Evolutionary conservation across 2,888 invertebrate species (phyloP), one percentile per base, ranked within the genome.

Genomic region (Buathra laborator): DNA sequence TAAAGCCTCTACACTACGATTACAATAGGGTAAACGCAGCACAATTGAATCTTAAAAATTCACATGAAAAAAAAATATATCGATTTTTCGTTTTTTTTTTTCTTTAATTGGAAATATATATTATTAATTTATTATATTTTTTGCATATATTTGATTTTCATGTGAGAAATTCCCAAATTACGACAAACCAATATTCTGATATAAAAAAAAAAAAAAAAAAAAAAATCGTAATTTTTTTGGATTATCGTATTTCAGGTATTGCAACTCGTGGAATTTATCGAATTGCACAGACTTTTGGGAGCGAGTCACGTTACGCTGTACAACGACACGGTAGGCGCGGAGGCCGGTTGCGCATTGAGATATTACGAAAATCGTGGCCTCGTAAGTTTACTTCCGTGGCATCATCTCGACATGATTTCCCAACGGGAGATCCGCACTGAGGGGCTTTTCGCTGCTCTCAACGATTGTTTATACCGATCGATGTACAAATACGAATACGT

Each of bases 391-490:
- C 94, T 97, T 88, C 97, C 97, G 1, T 98, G 98, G 98, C 96
- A 97, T 92, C 93, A 91, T 87, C 95, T 98, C 88, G 97, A 98
- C 85, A 97, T 98, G 95, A 95, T 96, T 43, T 98, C 98, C 0
- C 98, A 98, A 93, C 96, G 97, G 91, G 98, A 98, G 94, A 98
- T 98, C 86, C 96, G 98, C 86, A 98, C 98, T 1, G 98, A 98
- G 93, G 98, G 98, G 5, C 95, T 98, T 86, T 98, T 98, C 93
- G 98, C 98, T 0, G 98, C 98, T 9, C 96, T 98, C 89, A 98
- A 98, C 94, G 98, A 98, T 95, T 98, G 98, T 93, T 95, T 98
- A 29, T 98, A 98, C 94, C 96, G 98, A 90, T 97, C 97, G 84
- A 98, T 98, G 98, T 97, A 97, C 89, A 94, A 94, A 79, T 97